phyloP scores from a whole-genome alignment of 2,113 vertebrate species.

The Centropus bengalensis region DNA sequence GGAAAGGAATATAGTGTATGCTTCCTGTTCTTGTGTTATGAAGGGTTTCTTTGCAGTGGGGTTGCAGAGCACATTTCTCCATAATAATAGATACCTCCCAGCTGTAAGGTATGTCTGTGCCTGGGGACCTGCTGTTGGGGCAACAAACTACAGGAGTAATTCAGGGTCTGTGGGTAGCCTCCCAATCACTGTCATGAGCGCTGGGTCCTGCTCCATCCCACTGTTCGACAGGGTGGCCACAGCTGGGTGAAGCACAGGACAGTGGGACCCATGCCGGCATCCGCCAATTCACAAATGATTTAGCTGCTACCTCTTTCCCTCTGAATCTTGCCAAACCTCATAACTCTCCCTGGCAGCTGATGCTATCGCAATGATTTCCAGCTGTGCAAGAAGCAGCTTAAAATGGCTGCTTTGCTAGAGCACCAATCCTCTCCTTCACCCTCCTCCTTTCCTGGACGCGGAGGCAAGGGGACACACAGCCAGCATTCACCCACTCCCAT shows the following conservation, averaged over 20 bases:
- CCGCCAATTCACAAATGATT: background rate
- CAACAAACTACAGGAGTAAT: background rate
- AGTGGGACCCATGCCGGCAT: background rate
- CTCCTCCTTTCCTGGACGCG: background rate
- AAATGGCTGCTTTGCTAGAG: slow-evolving; percentile 5
- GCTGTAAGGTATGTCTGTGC: background rate
- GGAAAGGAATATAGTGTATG: slow-evolving; percentile 15
- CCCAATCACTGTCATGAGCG: too few relatives aligned
- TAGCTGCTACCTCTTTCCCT: slow-evolving; percentile 3
- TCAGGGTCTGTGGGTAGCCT: background rate
- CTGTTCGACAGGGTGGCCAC: too few relatives aligned
- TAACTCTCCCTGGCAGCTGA: slow-evolving; percentile 1
- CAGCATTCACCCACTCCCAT: background rate
- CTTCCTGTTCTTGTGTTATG: background rate
- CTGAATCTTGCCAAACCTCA: slow-evolving; percentile 4
- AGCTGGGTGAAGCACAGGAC: rapidly evolving
- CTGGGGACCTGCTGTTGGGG: background rate
- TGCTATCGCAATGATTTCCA: slow-evolving; percentile 28
- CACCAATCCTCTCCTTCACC: background rate
- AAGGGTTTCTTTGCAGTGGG: background rate
- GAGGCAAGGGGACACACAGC: rapidly evolving
- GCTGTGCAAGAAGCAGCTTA: slow-evolving; percentile 26
- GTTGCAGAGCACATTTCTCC: slow-evolving; percentile 3
- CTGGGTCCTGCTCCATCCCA: background rate
- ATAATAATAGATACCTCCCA: background rate